Percentiles rank a stretch among this genome's conserved stretches.
Evolutionary conservation across 2,888 invertebrate genomes (phyloP).

Genomic region (Drosophila yooni): DNA sequence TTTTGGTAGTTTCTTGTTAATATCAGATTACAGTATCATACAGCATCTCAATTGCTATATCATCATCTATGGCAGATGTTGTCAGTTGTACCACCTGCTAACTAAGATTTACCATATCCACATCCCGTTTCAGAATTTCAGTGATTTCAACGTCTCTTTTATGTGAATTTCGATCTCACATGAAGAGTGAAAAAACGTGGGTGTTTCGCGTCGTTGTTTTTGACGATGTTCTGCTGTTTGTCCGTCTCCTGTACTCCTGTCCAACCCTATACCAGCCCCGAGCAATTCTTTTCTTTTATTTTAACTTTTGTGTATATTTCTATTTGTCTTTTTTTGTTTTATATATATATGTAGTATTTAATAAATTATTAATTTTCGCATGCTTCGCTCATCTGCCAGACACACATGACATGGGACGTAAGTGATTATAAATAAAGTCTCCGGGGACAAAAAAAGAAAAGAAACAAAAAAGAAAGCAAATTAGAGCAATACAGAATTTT

Average conservation of each 20-base stretch:
- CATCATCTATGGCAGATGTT: background rate
- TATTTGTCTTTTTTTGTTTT: conserved; percentile 6
- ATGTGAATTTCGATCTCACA: conserved; percentile 37
- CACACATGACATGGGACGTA: conserved; percentile 71
- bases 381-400: conserved; percentile 45
- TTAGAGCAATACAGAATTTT: conserved; percentile 60
- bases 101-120: background rate
- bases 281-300: conserved; percentile 45
- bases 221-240: conserved; percentile 5
- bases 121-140: conserved; percentile 2
- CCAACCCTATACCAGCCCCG: conserved; percentile 15
- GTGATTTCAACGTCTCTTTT: conserved; percentile 29
- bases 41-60: background rate
- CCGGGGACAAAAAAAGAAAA: conserved; percentile 7
- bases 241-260: conserved; percentile 35
- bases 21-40: conserved; percentile 1
- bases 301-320: conserved; percentile 23
- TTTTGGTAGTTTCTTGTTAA: background rate
- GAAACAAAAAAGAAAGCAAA: conserved; percentile 29
- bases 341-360: conserved; percentile 65
- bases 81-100: conserved; percentile 12
- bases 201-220: conserved; percentile 31
- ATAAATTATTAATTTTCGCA: conserved; percentile 77
- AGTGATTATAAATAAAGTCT: conserved; percentile 52
- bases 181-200: conserved; percentile 57